Conservation (phyloP, 2,888 invertebrate genomes). For the Timandra comae region DNA sequence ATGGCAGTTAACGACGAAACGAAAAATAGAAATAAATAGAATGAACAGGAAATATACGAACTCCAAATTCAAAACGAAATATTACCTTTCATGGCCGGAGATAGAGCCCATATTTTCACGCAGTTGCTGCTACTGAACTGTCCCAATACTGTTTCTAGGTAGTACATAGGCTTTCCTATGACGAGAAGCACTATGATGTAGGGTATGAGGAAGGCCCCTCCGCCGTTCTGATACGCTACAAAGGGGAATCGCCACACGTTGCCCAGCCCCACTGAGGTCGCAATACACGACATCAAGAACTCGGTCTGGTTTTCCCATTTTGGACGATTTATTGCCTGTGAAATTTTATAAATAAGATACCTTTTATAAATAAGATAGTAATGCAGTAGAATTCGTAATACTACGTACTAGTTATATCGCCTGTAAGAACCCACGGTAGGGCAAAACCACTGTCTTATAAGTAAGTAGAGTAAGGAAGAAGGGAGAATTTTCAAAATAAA, state of each 20-base stretch:
- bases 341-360: too few relatives aligned
- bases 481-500: too few relatives aligned
- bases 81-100: constrained; percentile 88
- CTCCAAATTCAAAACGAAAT: too few relatives aligned
- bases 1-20: too few relatives aligned
- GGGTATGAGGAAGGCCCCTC: constrained; percentile 84
- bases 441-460: too few relatives aligned
- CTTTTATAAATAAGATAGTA: too few relatives aligned
- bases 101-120: constrained; percentile 81
- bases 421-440: too few relatives aligned
- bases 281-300: constrained; percentile 85
- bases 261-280: constrained; percentile 83
- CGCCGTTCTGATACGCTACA: constrained; percentile 82
- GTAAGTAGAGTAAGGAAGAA: too few relatives aligned
- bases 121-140: constrained; percentile 90
- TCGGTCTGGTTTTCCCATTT: constrained; percentile 82
- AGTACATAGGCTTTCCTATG: constrained; percentile 88
- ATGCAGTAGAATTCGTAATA: too few relatives aligned
- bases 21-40: too few relatives aligned
- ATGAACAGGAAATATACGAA: too few relatives aligned
- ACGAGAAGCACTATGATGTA: constrained; percentile 82
- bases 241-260: constrained; percentile 81
- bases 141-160: constrained; percentile 88
- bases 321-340: constrained; percentile 27
- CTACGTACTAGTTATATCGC: too few relatives aligned